These are phyloP conservation scores for Zaprionus davidi DNA, from an alignment of 1,140 invertebrate genomes.

Conservation along the genomic window DNA sequence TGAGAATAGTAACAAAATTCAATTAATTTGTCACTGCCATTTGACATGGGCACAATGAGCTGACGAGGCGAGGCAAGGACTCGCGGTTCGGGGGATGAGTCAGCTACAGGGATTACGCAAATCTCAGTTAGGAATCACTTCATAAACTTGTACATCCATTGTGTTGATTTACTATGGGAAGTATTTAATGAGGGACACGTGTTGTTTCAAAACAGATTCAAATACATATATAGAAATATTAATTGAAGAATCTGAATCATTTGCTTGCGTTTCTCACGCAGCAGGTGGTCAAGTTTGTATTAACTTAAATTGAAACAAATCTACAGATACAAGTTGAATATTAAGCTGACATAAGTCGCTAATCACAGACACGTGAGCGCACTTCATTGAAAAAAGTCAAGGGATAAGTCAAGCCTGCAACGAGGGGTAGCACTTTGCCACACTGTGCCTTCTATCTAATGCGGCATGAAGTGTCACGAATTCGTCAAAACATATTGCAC, in stretches of 20 bases:
- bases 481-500: conserved; percentile 82
- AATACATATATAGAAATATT: conserved; percentile 1
- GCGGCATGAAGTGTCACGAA: conserved; percentile 82
- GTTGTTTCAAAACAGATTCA: not conserved
- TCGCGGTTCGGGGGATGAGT: conserved; percentile 1
- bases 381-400: conserved; percentile 53
- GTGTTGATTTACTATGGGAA: conserved; percentile 38
- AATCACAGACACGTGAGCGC: conserved; percentile 75
- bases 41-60: conserved; percentile 51
- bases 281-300: conserved; percentile 47
- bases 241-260: not conserved
- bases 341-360: conserved; percentile 41
- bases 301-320: not conserved
- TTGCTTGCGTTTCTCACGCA: conserved; percentile 45
- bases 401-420: conserved; percentile 32
- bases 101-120: conserved; percentile 8
- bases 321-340: conserved; percentile 16
- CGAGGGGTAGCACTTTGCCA: conserved; percentile 5
- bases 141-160: conserved; percentile 1
- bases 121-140: conserved; percentile 17
- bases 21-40: conserved; percentile 75
- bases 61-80: conserved; percentile 15
- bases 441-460: conserved; percentile 50
- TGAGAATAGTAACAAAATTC: conserved; percentile 58
- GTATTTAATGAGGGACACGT: conserved; percentile 38